A percentile compares a stretch with the other conserved stretches of the same genome.
These are phyloP conservation scores for Saxidomus purpurata DNA, from an alignment of 1,140 invertebrate genomes.

Conservation along the genomic window DNA sequence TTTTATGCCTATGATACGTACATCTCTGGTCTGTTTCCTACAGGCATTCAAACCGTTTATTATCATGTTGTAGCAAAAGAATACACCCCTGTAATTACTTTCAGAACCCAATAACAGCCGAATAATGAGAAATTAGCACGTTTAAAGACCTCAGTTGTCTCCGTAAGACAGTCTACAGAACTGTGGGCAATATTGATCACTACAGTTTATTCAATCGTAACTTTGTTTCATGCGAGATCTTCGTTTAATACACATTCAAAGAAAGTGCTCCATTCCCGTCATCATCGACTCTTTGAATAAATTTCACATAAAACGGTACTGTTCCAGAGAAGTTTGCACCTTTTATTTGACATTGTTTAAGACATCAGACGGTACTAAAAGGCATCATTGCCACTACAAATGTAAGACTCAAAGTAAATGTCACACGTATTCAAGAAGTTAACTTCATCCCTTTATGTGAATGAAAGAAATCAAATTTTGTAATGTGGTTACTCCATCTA, in stretches of 20 bases:
- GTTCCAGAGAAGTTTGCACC: not conserved
- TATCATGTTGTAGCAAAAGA: not conserved
- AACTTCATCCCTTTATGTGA: too few species aligned
- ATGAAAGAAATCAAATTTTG: too few species aligned
- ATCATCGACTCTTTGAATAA: not conserved
- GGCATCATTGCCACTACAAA: too few species aligned
- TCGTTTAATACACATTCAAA: not conserved
- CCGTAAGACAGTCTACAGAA: not conserved
- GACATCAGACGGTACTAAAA: too few species aligned
- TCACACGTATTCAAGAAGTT: too few species aligned
- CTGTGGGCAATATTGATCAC: not conserved
- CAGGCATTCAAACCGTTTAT: conserved; percentile 5
- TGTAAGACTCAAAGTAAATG: too few species aligned
- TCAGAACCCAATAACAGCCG: not conserved
- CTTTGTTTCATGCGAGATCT: not conserved
- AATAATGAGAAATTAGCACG: conserved; percentile 35
- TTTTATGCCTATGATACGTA: too few species aligned
- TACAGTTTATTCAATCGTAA: not conserved
- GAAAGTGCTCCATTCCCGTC: not conserved
- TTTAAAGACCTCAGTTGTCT: not conserved
- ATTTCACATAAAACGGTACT: not conserved
- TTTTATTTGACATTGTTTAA: too few species aligned
- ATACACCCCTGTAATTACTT: conserved; percentile 6
- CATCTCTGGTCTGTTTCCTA: not conserved
- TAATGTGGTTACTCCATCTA: too few species aligned